These are phyloP conservation scores for Gobiocypris rarus DNA, from an alignment of 2,113 vertebrate species.

Conservation along the genomic window DNA sequence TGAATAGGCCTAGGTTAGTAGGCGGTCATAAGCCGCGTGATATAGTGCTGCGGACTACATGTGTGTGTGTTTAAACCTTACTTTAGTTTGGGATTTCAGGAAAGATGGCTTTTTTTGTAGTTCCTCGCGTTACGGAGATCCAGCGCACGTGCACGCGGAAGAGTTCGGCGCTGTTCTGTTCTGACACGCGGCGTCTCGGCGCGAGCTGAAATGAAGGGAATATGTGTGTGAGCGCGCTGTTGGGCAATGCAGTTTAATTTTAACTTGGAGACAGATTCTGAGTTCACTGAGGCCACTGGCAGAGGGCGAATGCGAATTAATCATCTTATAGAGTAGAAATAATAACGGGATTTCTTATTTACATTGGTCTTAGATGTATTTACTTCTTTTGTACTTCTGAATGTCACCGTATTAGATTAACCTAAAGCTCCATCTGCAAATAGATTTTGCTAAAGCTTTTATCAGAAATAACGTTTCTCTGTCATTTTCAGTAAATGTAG, in stretches of 20 bases:
- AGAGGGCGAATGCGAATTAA: not conserved
- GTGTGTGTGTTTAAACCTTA: slow-evolving; percentile 18
- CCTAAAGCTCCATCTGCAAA: not conserved
- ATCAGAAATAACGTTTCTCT: not conserved
- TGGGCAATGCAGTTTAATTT: slow-evolving; percentile 7
- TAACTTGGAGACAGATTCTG: not conserved
- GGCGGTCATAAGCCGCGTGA: not conserved
- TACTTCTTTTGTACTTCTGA: too few relatives aligned
- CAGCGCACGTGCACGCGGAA: not conserved
- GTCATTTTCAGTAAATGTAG: not conserved
- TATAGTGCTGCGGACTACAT: not conserved
- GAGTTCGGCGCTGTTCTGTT: not conserved
- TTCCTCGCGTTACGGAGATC: not conserved
- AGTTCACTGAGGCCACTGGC: not conserved
- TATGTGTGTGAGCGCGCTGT: not conserved
- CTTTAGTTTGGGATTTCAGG: not conserved
- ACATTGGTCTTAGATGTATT: not conserved
- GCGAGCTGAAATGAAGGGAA: not conserved
- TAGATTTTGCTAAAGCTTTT: not conserved
- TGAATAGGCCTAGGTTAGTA: not conserved
- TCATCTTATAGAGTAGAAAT: not conserved
- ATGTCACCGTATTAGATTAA: not conserved
- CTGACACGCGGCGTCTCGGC: slow-evolving; percentile 6
- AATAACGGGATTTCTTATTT: not conserved
- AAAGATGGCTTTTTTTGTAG: slow-evolving; percentile 3